Evolutionary conservation across 2,113 vertebrate genomes (phyloP).

Genomic region (Rhizomys pruinosus): DNA sequence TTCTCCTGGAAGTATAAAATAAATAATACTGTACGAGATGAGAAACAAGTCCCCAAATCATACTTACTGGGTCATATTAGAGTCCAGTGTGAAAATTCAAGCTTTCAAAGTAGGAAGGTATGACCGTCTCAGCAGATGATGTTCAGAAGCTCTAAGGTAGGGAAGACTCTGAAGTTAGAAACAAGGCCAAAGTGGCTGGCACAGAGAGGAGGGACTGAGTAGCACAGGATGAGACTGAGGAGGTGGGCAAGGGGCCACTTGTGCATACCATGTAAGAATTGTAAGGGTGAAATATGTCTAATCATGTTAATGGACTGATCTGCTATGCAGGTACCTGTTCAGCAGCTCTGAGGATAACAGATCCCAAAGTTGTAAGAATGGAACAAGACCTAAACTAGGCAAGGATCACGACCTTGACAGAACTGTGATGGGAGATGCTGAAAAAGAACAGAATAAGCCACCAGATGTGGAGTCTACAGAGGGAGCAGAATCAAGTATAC

Average conservation of each 20-base stretch:
- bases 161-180: not conserved
- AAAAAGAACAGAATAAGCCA: not conserved
- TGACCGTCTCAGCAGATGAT: not conserved
- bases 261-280: not conserved
- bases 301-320: not conserved
- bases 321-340: not conserved
- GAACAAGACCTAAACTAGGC: not conserved
- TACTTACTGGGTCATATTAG: conserved; percentile 22
- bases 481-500: not conserved
- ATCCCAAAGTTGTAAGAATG: not conserved
- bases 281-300: not conserved
- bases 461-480: not conserved
- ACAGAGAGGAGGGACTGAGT: not conserved
- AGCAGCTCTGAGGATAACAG: not conserved
- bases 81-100: not conserved
- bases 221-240: not conserved
- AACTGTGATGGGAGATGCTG: not conserved
- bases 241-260: not conserved
- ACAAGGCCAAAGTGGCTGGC: not conserved
- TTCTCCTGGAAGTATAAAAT: conserved; percentile 52
- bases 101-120: conserved; percentile 17
- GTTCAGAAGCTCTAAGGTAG: not conserved
- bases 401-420: not conserved
- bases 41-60: conserved; percentile 49
- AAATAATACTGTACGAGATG: conserved; percentile 37